phyloP scores from a whole-genome alignment of 2,888 invertebrate species.

The Netelia melanura region DNA sequence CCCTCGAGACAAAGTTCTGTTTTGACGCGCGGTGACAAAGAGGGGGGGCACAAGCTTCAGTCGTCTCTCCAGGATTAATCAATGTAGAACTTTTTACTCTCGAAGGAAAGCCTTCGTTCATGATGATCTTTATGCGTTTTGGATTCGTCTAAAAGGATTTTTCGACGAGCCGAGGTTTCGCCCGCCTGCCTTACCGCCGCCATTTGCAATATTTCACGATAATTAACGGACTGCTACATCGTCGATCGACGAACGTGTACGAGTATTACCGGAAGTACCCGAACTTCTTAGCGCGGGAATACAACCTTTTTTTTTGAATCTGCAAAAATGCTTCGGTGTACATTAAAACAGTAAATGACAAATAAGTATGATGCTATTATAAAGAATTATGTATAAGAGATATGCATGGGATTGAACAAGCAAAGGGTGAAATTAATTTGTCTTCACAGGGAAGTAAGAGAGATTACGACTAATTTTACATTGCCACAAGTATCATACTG shows the following conservation, averaged over 20 bases:
- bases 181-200: conserved; percentile 56
- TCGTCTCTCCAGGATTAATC: not conserved
- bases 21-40: not conserved
- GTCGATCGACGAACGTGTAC: conserved; percentile 7
- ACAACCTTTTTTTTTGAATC: conserved; percentile 9
- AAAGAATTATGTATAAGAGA: not conserved
- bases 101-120: not conserved
- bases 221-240: conserved; percentile 14
- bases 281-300: conserved; percentile 26
- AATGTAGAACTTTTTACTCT: conserved; percentile 8
- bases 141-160: not conserved
- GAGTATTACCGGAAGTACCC: conserved; percentile 3
- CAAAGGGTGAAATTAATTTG: not conserved
- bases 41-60: not conserved
- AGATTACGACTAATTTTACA: conserved; percentile 9
- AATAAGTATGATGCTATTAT: not conserved
- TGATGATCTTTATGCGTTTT: conserved; percentile 14
- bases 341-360: no score
- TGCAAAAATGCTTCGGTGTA: not conserved
- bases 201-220: conserved; percentile 52
- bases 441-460: not conserved
- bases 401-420: not conserved
- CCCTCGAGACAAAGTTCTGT: not conserved
- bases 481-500: conserved; percentile 1
- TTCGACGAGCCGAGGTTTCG: conserved; percentile 34